These are phyloP conservation scores for Neofelis nebulosa DNA, from an alignment of 2,113 vertebrate species.

Conservation along the genomic window DNA sequence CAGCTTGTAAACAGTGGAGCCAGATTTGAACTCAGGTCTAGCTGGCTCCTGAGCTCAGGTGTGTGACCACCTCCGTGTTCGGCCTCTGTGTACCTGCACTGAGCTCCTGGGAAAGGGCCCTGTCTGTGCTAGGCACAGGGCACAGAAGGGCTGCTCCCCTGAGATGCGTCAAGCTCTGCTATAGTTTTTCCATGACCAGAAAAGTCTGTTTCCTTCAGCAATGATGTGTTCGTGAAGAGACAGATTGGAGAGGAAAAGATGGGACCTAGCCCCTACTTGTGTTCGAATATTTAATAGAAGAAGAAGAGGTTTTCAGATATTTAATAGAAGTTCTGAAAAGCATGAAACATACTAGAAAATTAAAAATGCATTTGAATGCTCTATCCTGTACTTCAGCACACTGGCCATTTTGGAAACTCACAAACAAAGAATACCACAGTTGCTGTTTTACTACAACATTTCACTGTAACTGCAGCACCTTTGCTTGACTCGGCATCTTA, in stretches of 20 bases:
- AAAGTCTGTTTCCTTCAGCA: neutral
- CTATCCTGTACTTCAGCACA: neutral
- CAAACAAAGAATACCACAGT: neutral
- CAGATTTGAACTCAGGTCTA: neutral
- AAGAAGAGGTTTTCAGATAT: neutral
- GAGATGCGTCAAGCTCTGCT: neutral
- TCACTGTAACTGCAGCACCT: neutral
- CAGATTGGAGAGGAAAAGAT: neutral
- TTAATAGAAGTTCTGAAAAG: neutral
- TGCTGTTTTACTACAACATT: neutral
- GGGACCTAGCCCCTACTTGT: neutral
- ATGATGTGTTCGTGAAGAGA: neutral
- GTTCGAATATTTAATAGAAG: neutral
- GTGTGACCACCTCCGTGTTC: neutral
- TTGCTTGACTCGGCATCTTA: neutral
- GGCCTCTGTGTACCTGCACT: neutral
- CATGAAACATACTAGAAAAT: neutral
- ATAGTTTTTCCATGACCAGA: neutral
- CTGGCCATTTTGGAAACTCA: neutral
- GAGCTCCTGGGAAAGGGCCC: neutral
- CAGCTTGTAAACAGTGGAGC: neutral
- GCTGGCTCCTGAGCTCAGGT: neutral
- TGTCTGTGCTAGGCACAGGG: rapidly evolving
- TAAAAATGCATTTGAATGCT: neutral
- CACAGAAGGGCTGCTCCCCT: neutral